Evolutionary conservation across 2,797 vertebrate genomes (phyloP).

Genomic region (Eptatretus atami): DNA sequence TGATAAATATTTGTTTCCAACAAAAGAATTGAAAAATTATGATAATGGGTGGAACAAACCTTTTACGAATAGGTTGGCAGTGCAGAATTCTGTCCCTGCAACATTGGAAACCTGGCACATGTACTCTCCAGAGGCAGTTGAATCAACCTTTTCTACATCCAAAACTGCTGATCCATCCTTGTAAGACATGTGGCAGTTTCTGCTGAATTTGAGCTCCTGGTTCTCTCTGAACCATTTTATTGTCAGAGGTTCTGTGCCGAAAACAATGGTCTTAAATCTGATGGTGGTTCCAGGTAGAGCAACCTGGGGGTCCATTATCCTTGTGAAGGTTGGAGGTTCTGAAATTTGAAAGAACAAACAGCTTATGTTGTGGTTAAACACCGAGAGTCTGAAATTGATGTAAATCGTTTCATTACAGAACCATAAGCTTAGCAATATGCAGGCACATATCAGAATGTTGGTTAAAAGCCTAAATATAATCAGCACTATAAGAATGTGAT

Average conservation of each 20-base stretch:
- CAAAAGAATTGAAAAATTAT: too few relatives aligned
- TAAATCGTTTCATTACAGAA: too few relatives aligned
- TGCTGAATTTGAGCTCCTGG: background rate
- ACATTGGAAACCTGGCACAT: constrained; percentile 67
- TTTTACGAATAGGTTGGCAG: constrained; percentile 66
- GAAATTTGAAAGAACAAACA: background rate
- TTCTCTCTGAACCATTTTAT: constrained; percentile 3
- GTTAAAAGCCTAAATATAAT: too few relatives aligned
- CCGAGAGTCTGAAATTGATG: too few relatives aligned
- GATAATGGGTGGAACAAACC: constrained; percentile 19
- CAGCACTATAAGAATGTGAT: too few relatives aligned
- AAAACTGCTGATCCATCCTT: constrained; percentile 12
- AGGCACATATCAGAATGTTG: too few relatives aligned
- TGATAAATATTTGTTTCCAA: too few relatives aligned
- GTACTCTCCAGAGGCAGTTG: constrained; percentile 50
- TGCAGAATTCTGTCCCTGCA: constrained; percentile 47
- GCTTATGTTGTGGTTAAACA: too few relatives aligned
- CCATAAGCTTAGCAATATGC: too few relatives aligned
- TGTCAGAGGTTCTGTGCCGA: background rate
- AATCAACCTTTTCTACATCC: constrained; percentile 54
- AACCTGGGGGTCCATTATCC: background rate
- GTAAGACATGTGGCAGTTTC: background rate
- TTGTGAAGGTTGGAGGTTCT: background rate
- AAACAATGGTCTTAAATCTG: background rate
- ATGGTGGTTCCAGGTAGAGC: background rate